Base-by-base conservation (phyloP, 1,140 invertebrate genomes). In the Drosophila truncata region DNA sequence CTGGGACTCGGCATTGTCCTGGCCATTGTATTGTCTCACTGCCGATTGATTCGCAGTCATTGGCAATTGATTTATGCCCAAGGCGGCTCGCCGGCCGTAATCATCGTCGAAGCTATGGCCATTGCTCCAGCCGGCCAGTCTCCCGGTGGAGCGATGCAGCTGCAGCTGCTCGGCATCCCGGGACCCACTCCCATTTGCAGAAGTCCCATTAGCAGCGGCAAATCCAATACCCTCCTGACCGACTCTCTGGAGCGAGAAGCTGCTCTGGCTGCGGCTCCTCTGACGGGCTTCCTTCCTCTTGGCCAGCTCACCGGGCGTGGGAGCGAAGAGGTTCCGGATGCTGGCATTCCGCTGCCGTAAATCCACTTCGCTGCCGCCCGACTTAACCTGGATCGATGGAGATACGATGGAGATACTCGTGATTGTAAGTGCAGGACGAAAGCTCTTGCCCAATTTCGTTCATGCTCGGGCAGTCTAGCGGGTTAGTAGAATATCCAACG, bases 11-110 rank as follows among this genome's bases (percentile, higher is more conserved):
- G 60, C 60, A 79, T 86, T 75, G 71, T 75, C 69, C 59, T 78
- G 73, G n/a, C 49, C 85, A 78, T 91, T 76, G 83, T 82, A 74
- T 85, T 91, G 83, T 82, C 76, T 82, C 54, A 80, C 65, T 88
- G 75, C 69, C 83, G 88, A 91, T 91, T 91, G 88, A 91, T 91
- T 91, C 65, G 29, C 57, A 73, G 70, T 63, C 70, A 82, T 71
- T 88, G 78, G 33, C 70, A 85, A 88, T 88, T 91, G 88, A 91
- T 91, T 91, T 85, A 76, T 88, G 78, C 69, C 78, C 57, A 64
- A 57, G 54, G 76, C 65, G 58, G 33, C 20, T 14, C 52, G 35
- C 58, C 37, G 44, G 47, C 50, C 54, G 49, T 69, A 70, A 66
- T 62, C 73, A 63, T 44, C 77, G 57, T 47, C 77, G 63, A 55